Conservation (phyloP, 2,888 invertebrate genomes). For the Choristoneura rosaceana region DNA sequence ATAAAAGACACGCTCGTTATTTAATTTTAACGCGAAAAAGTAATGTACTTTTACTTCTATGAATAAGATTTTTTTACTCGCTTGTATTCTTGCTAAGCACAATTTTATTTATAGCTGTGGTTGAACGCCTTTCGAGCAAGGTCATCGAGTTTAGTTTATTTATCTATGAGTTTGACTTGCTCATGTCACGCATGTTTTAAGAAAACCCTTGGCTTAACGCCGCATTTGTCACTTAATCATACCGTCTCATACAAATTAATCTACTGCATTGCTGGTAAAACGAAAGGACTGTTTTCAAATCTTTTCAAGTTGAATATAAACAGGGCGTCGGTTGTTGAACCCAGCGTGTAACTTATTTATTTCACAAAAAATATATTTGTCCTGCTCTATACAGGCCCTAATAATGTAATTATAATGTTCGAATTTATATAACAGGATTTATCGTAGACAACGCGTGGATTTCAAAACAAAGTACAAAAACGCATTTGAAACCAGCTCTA, state of each 20-base stretch:
- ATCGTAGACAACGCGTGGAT: neutral
- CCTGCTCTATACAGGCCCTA: constrained; percentile 4
- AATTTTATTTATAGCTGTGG: neutral
- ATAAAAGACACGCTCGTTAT: neutral
- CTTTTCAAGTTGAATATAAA: neutral
- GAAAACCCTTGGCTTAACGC: neutral
- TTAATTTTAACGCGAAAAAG: neutral
- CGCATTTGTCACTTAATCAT: neutral
- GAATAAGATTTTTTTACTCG: neutral
- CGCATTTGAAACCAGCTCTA: constrained; percentile 20
- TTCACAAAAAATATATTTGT: neutral
- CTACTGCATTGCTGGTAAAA: neutral
- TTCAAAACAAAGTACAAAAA: constrained; percentile 26
- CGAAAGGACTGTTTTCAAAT: neutral
- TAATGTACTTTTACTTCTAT: neutral
- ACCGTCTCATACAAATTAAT: neutral
- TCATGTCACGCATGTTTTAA: neutral
- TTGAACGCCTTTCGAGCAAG: neutral
- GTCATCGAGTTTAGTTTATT: neutral
- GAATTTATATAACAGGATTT: neutral
- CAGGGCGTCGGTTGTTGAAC: neutral
- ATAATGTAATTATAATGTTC: neutral
- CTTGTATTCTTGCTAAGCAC: neutral
- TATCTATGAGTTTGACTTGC: neutral
- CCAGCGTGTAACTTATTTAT: neutral